Conservation (phyloP, 2,797 vertebrate species). For the Bufotes viridis region DNA sequence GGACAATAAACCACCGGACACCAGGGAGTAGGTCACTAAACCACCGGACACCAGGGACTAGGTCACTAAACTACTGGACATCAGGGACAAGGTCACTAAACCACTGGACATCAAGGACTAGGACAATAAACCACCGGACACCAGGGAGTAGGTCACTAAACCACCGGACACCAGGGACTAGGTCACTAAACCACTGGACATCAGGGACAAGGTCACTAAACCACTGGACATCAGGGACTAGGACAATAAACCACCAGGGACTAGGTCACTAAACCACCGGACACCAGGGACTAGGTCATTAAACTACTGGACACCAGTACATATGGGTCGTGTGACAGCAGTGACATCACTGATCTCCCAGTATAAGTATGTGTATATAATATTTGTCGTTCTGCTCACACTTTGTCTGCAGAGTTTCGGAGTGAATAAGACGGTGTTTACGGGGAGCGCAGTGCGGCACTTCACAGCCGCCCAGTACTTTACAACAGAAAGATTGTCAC, state of each 20-base stretch:
- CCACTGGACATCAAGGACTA: not conserved
- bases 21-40: not conserved
- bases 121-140: not conserved
- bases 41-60: not conserved
- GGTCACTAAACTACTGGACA: not conserved
- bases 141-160: not conserved
- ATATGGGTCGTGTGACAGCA: not conserved
- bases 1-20: not conserved
- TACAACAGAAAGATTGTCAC: slow-evolving; percentile 4
- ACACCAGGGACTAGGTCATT: not conserved
- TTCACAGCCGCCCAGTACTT: not conserved
- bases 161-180: no score
- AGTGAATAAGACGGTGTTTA: not conserved
- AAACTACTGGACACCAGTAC: not conserved
- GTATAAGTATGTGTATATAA: not conserved
- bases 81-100: not conserved
- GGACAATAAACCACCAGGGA: no score
- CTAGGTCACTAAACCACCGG: no score
- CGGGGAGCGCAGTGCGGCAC: not conserved
- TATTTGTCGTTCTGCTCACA: not conserved
- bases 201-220: not conserved
- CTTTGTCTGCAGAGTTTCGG: not conserved
- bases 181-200: not conserved
- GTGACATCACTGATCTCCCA: not conserved
- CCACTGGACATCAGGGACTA: no score